Base-by-base conservation (phyloP, 2,113 vertebrate species). In the Oostethus manadensis region DNA sequence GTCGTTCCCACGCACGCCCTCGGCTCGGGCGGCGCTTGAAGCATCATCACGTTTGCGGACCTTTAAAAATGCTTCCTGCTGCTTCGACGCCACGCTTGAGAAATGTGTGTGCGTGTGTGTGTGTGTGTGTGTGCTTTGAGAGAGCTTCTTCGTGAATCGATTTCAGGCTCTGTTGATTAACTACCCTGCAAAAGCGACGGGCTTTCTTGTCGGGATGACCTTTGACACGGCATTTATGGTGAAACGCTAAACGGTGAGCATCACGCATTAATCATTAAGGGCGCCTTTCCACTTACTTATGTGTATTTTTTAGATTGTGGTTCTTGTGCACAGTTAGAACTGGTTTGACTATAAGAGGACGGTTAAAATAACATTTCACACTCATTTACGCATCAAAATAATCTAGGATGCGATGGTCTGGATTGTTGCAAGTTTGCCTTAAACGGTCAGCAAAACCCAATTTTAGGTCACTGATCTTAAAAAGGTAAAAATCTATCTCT, bases 81-180 rank as follows among this genome's bases (percentile, higher is more conserved):
- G 49, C 64, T 71, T 55, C 22, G 48, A 56, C 60, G 61, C 22
- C 43, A 26, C 64, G 63, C 64, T 42, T 76, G 66, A 58, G 68
- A 72, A 74, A 57, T 57, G 63, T 57, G 45, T 66, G 9, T 75
- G 58, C 49, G 1, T 66, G 66, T 45, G 59, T 47, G n/a, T 57
- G 45, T 66, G 9, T 75, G 58, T 51, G 1, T 66, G 66, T 45
- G 59, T 47, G n/a, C 49, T 22, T 70, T 10, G 10, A 38, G 35
- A 11, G 35, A 38, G 35, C 7, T 51, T 54, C 10, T 38, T 55
- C 11, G 8, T 11, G 51, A 38, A 18, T 38, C 18, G 51, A n/a
- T 53, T 53, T 53, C n/a, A 8, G n/a, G 29, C 29, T 6, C 29
- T 18, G 29, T 54, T 54, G 51, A 38, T 38, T n/a, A 33, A 51